Evolutionary conservation across 2,888 invertebrate species (phyloP), one percentile per base, ranked within the genome.

Genomic region (Pseudeuparius sepicola): DNA sequence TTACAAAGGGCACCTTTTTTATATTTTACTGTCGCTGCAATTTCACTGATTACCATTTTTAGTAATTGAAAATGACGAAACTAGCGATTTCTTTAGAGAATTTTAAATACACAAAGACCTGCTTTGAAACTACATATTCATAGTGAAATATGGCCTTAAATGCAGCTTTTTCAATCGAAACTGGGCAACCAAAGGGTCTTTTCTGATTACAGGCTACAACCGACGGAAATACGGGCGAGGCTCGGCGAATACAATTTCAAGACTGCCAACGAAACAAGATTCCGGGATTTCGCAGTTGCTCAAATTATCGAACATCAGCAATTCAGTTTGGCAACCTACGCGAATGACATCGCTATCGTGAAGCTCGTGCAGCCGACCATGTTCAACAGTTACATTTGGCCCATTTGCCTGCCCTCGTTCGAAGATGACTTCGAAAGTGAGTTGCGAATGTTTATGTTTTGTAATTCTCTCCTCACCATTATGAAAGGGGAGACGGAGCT

Each of bases 181-280:
- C 20, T 20, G 7, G 6, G 6, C 6, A 20, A n/a, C 6, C n/a
- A 7, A 6, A n/a, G n/a, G 6, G 20, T 20, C 7, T 20, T 20
- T 20, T 20, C 29, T 4, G n/a, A n/a, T 46, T 51, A 52, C 51
- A 78, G 80, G 37, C 66, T 70, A 52, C 64, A 66, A 31, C 65
- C 72, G 1, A 61, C 69, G 2, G 73, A 82, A 2, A 55, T 87
- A 2, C 68, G 64, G 31, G 78, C 84, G 0, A 71, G 86, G 13
- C 66, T 88, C 3, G 89, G 88, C 0, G 88, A 88, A 54, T 88
- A 88, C 59, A 82, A 87, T 57, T 78, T 87, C 46, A 62, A 66
- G 1, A 61, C 64, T 27, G 53, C 55, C 7, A 76, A 78, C 53
- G 86, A 86, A 52, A 77, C 81, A 0, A 67, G 80, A 2, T 68